Conservation (phyloP, 2,888 invertebrate species). For the Norana najaformis region DNA sequence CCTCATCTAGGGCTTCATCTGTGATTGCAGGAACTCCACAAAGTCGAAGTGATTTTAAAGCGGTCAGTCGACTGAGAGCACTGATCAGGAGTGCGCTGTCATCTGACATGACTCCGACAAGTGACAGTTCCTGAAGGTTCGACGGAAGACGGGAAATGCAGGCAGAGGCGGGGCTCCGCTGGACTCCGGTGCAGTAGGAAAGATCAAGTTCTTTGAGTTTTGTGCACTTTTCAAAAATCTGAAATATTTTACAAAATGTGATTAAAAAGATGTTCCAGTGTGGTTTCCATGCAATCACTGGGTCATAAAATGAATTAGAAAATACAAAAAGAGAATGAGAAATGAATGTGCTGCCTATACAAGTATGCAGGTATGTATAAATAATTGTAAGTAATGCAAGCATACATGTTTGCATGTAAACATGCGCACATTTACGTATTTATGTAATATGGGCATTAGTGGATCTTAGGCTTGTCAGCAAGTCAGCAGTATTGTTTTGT, state of each 20-base stretch:
- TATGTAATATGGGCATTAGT: not conserved
- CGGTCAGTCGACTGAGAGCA: slow-evolving; percentile 49
- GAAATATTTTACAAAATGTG: slow-evolving; percentile 30
- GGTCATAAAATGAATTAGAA: not conserved
- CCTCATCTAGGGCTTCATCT: slow-evolving; percentile 54
- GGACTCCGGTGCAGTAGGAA: slow-evolving; percentile 53
- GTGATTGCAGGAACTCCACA: slow-evolving; percentile 56
- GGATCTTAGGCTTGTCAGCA: not conserved
- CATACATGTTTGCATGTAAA: too few species aligned
- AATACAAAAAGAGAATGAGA: not conserved
- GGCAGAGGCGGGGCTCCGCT: slow-evolving; percentile 37
- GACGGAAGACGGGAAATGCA: slow-evolving; percentile 47
- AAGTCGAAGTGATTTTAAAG: slow-evolving; percentile 48
- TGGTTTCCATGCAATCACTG: not conserved
- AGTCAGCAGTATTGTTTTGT: not conserved
- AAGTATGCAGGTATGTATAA: not conserved
- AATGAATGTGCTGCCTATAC: not conserved
- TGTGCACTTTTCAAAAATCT: slow-evolving; percentile 54
- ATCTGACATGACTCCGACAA: slow-evolving; percentile 52
- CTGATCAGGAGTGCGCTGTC: slow-evolving; percentile 52
- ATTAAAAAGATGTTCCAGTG: not conserved
- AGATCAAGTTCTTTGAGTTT: slow-evolving; percentile 51
- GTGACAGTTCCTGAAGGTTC: slow-evolving; percentile 50
- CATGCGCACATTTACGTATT: not conserved
- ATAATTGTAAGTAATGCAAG: too few species aligned